Evolutionary conservation across 2,113 vertebrate species (phyloP).

Genomic region (Protobothrops mucrosquamatus): DNA sequence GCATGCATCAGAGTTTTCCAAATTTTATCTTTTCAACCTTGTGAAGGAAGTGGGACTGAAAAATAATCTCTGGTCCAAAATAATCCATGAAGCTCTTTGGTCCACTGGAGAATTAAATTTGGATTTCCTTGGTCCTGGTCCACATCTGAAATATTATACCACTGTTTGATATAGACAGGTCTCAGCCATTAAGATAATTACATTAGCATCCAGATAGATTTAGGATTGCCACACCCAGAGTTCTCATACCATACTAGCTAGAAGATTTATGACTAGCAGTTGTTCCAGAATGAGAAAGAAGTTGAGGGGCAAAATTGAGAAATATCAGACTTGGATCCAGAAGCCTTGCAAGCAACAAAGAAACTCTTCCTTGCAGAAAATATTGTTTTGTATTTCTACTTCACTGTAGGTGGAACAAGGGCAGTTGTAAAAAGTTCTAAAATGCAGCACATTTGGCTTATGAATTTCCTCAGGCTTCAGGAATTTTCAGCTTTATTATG

Average conservation of each 20-base stretch:
- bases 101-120: neutral
- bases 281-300: neutral
- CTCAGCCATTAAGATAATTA: neutral
- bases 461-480: slow-evolving; percentile 12
- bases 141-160: neutral
- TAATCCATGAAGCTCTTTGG: neutral
- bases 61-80: neutral
- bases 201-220: neutral
- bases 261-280: neutral
- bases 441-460: slow-evolving; percentile 18
- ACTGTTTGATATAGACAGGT: neutral
- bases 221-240: neutral
- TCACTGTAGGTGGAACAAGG: slow-evolving; percentile 35
- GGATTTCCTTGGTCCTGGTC: neutral
- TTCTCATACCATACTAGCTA: neutral
- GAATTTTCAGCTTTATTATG: slow-evolving; percentile 22
- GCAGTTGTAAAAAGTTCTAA: slow-evolving; percentile 2
- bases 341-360: slow-evolving; percentile 35
- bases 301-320: slow-evolving; percentile 9
- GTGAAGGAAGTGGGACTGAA: neutral
- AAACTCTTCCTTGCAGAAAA: slow-evolving; percentile 24
- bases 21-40: neutral
- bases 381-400: slow-evolving; percentile 19
- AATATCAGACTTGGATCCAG: slow-evolving; percentile 12
- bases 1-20: neutral